These are phyloP conservation scores for Phyllotreta striolata DNA, from an alignment of 2,888 invertebrate genomes.

Conservation along the genomic window DNA sequence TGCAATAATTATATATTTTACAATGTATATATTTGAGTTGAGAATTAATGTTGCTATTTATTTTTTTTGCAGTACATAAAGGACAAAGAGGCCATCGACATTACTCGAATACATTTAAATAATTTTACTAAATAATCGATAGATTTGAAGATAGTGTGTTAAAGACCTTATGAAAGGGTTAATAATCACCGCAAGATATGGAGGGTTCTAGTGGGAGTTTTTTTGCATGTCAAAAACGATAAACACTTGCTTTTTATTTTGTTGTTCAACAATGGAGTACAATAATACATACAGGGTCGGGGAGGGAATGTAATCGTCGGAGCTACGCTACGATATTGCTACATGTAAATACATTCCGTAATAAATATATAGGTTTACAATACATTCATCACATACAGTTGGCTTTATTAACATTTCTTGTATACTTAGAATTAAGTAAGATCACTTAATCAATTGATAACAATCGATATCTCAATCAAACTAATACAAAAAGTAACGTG, in stretches of 20 bases:
- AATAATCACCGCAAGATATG: not conserved
- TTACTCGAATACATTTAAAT: constrained; percentile 29
- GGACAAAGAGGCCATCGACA: constrained; percentile 14
- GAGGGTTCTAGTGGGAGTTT: not conserved
- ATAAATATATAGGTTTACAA: constrained; percentile 42
- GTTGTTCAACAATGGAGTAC: constrained; percentile 37
- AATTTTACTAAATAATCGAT: constrained; percentile 23
- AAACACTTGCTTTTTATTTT: constrained; percentile 38
- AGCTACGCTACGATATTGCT: constrained; percentile 36
- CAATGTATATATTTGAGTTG: too few relatives aligned
- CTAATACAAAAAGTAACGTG: too few relatives aligned
- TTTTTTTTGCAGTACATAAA: too few relatives aligned
- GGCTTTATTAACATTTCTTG: constrained; percentile 25
- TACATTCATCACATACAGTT: constrained; percentile 43
- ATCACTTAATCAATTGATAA: not conserved
- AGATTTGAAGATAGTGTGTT: constrained; percentile 9
- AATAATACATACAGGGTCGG: constrained; percentile 22
- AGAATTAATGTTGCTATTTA: too few relatives aligned
- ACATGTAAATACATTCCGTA: constrained; percentile 44
- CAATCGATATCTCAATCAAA: too few relatives aligned
- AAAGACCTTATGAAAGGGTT: constrained; percentile 6
- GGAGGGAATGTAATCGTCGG: constrained; percentile 29
- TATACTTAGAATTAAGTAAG: not conserved
- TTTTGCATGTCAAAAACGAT: not conserved
- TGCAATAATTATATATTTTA: too few relatives aligned